These are phyloP conservation scores for Leucania comma DNA, from an alignment of 2,888 invertebrate species.

Conservation along the genomic window DNA sequence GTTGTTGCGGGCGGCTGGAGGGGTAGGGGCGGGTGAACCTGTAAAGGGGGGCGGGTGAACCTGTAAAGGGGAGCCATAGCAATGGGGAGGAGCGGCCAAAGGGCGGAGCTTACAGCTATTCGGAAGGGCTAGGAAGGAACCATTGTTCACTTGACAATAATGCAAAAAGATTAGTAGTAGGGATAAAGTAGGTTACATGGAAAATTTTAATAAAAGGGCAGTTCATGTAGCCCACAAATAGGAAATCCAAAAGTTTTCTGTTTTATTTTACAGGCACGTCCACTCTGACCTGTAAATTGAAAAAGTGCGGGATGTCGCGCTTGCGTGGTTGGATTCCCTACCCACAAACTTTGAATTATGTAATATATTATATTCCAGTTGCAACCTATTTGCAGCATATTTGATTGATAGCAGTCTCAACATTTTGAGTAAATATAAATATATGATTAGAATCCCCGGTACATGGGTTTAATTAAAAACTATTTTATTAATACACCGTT, in stretches of 20 bases:
- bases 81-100: conserved; percentile 19
- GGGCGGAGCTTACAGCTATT: conserved; percentile 35
- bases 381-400: no score
- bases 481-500: no score
- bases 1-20: not conserved
- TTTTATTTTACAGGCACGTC: no score
- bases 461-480: no score
- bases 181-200: not conserved
- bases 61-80: conserved; percentile 5
- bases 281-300: no score
- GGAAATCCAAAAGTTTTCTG: no score
- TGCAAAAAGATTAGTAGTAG: not conserved
- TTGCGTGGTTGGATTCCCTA: no score
- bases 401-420: not conserved
- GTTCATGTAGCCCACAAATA: no score
- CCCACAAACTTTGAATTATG: not conserved
- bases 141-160: conserved; percentile 9
- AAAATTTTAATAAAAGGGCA: not conserved
- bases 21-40: not conserved
- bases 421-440: not conserved
- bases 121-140: not conserved
- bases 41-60: not conserved
- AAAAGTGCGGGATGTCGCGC: no score
- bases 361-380: not conserved
- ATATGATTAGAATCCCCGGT: not conserved